Percentiles rank a stretch among this genome's conserved stretches.
phyloP scores from a whole-genome alignment of 2,888 invertebrate species.

The Galerucella nymphaeae region DNA sequence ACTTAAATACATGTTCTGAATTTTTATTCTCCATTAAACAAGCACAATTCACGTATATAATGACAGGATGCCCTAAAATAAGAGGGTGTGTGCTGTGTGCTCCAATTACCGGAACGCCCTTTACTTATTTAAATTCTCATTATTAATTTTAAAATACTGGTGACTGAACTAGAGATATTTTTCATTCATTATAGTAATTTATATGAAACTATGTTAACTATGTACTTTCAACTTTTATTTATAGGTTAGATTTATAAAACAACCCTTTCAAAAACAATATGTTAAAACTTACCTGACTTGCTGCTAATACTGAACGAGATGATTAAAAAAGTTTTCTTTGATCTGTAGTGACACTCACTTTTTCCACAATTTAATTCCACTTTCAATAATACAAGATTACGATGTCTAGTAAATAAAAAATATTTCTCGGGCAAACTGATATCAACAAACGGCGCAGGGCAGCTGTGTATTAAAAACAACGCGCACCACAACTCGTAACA shows the following conservation, averaged over 20 bases:
- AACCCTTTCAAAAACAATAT: slow-evolving; percentile 1
- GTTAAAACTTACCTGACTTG: slow-evolving; percentile 6
- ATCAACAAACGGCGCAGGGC: slow-evolving; percentile 35
- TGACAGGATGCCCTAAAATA: slow-evolving; percentile 20
- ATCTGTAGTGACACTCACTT: neutral
- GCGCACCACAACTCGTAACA: slow-evolving; percentile 14
- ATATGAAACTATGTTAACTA: neutral
- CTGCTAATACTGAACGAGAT: neutral
- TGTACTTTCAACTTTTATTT: neutral
- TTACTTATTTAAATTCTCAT: neutral
- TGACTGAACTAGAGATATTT: neutral
- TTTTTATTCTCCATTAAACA: slow-evolving; percentile 4
- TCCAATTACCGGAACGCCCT: slow-evolving; percentile 15
- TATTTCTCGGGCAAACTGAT: slow-evolving; percentile 9
- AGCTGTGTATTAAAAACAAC: slow-evolving; percentile 20
- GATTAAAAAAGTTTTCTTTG: neutral
- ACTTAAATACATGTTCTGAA: neutral
- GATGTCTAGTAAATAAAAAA: slow-evolving; percentile 34
- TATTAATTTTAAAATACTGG: neutral
- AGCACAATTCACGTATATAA: neutral
- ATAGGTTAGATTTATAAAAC: slow-evolving; percentile 5
- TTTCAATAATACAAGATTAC: slow-evolving; percentile 10
- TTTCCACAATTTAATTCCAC: slow-evolving; percentile 3
- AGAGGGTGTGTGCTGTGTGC: slow-evolving; percentile 16
- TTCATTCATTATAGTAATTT: neutral